Percentiles rank a stretch among this genome's conserved stretches.
These are phyloP conservation scores for Biston stratarius DNA, from an alignment of 2,888 invertebrate genomes.

Conservation along the genomic window DNA sequence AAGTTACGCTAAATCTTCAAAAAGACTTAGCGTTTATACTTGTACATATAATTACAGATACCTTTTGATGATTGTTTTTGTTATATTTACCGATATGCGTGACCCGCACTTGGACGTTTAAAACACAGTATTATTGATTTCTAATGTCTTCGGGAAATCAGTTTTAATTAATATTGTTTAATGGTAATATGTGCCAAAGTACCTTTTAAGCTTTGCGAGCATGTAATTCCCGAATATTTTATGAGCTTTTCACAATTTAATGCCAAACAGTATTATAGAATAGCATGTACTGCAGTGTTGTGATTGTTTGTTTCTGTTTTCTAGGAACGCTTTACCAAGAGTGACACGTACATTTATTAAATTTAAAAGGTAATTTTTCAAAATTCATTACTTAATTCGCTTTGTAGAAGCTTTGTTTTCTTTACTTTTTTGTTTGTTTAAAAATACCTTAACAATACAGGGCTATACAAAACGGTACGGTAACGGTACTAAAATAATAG, in stretches of 20 bases:
- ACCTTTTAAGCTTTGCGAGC: slow-evolving; percentile 34
- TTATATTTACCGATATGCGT: slow-evolving; percentile 13
- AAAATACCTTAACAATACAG: not conserved
- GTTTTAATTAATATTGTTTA: not conserved
- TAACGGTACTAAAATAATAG: no score
- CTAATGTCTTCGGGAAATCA: not conserved
- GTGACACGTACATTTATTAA: slow-evolving; percentile 96
- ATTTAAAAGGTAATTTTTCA: slow-evolving; percentile 75
- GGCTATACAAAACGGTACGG: not conserved
- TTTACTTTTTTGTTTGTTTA: not conserved
- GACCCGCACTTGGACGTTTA: no score
- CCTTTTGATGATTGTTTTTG: no score
- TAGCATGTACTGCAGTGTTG: slow-evolving; percentile 74
- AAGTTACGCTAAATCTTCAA: no score
- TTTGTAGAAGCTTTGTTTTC: slow-evolving; percentile 28
- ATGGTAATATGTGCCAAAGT: slow-evolving; percentile 69
- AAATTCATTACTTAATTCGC: slow-evolving; percentile 49
- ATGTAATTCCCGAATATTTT: slow-evolving; percentile 20
- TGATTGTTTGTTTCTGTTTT: slow-evolving; percentile 87
- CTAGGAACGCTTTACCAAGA: slow-evolving; percentile 91
- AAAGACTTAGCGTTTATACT: no score
- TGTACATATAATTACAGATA: not conserved
- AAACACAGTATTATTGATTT: no score
- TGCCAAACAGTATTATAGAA: slow-evolving; percentile 9
- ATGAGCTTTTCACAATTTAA: slow-evolving; percentile 21